Evolutionary conservation across 2,888 invertebrate genomes (phyloP), one percentile per base, ranked within the genome.

Genomic region (Suillia variegata): DNA sequence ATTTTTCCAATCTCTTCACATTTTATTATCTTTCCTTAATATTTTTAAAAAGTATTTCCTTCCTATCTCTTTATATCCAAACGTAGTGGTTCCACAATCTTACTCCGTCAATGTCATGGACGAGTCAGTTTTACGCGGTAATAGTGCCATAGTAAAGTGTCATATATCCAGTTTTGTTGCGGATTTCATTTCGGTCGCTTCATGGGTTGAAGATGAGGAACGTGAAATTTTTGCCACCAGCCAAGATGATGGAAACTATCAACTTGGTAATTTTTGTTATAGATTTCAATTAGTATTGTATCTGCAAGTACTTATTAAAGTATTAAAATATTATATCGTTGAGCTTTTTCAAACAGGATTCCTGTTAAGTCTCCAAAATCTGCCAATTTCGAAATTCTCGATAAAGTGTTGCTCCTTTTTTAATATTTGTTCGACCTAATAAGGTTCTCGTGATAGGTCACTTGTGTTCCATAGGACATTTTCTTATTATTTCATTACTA

Each of bases 101-200:
- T 95, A 94, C 85, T 90, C 89, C 79, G 91, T 93, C 75, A 94
- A 94, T 86, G 89, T 94, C 77, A 92, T 94, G 92, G 94, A 94
- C 82, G 94, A 94, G 84, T 93, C 94, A 84, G 93, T 94, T 71
- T 86, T 94, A 74, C 88, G 90, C 81, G 94, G 94, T 76, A 95
- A 95, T 84, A 90, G 93, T 73, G 94, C 93, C 75, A 91, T 94
- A 82, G 86, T 94, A 81, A 94, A 94, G 87, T 95, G 94, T 85
- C 93, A 93, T 84, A 93, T 95, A 82, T 94, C 94, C 74, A 93
- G 93, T 85, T 94, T 94, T 85, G 93, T 94, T 70, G 92, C 93
- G 77, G 94, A 95, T 85, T 94, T 92, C 83, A 93, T 94, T 76
- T 86, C 84, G 77, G 92, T 94, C 74, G 87, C 88, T 72, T 90